Evolutionary conservation across 2,888 invertebrate species (phyloP).

Genomic region (Branchipolynoe longqiensis): DNA sequence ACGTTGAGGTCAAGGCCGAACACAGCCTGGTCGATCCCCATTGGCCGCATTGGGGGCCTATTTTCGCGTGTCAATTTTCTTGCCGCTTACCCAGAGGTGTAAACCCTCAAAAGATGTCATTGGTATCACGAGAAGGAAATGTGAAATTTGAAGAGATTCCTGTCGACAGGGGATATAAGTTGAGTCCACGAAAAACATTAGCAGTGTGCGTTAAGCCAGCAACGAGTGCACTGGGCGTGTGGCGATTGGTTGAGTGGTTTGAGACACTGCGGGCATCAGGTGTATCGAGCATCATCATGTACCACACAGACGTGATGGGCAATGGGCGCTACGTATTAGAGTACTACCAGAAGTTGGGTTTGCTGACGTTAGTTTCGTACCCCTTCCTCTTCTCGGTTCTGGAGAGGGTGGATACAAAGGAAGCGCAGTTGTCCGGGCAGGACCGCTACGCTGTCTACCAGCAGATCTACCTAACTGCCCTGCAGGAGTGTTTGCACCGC

Average conservation of each 20-base stretch:
- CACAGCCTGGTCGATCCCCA: constrained; percentile 48
- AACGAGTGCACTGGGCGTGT: constrained; percentile 35
- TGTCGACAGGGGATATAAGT: constrained; percentile 13
- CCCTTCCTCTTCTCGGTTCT: constrained; percentile 61
- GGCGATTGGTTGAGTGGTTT: constrained; percentile 64
- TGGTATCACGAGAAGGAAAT: constrained; percentile 25
- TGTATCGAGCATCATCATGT: constrained; percentile 56
- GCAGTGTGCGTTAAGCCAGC: constrained; percentile 63
- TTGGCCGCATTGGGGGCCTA: constrained; percentile 64
- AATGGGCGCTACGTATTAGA: constrained; percentile 56
- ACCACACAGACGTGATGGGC: constrained; percentile 59
- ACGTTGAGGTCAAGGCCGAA: constrained; percentile 15
- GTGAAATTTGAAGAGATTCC: constrained; percentile 13
- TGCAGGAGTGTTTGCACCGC: constrained; percentile 63
- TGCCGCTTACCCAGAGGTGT: constrained; percentile 42
- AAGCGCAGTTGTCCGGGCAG: neutral
- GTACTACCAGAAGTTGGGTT: constrained; percentile 60
- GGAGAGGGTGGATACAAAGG: constrained; percentile 39
- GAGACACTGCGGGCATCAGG: constrained; percentile 59
- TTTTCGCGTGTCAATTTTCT: constrained; percentile 59
- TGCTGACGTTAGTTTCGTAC: constrained; percentile 59
- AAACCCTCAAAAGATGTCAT: neutral
- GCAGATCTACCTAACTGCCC: constrained; percentile 63
- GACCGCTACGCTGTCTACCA: constrained; percentile 64
- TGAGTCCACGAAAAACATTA: neutral